A percentile compares a stretch with the other conserved stretches of the same genome.
These are phyloP conservation scores for Endomychus coccineus DNA, from an alignment of 2,888 invertebrate genomes.

Conservation along the genomic window DNA sequence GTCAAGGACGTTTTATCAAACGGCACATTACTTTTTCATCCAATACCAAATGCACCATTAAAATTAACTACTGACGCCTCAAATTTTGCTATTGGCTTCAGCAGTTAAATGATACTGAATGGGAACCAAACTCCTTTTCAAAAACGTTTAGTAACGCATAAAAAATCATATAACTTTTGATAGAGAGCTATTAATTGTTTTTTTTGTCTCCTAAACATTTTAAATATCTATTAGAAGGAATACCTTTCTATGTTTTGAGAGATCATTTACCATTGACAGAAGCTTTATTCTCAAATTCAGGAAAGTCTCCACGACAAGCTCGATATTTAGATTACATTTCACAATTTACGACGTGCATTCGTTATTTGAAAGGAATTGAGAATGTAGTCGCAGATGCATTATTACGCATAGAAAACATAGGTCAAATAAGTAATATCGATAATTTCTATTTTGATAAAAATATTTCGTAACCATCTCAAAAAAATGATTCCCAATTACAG, in stretches of 20 bases:
- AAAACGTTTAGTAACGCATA: no score
- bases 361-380: constrained; percentile 28
- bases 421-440: not conserved
- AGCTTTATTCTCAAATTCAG: constrained; percentile 27
- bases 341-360: constrained; percentile 33
- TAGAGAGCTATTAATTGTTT: no score
- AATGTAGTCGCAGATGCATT: constrained; percentile 34
- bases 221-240: constrained; percentile 33
- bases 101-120: constrained; percentile 23
- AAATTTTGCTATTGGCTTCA: constrained; percentile 34
- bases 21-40: constrained; percentile 31
- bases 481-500: no score
- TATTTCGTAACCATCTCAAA: not conserved
- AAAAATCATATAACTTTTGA: no score
- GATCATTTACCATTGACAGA: constrained; percentile 33
- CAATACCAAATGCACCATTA: constrained; percentile 24
- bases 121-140: constrained; percentile 31
- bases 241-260: constrained; percentile 23
- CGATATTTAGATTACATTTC: constrained; percentile 32
- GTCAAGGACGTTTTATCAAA: no score
- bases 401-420: constrained; percentile 10
- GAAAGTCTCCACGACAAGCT: constrained; percentile 32
- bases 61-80: constrained; percentile 34
- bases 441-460: not conserved
- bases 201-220: constrained; percentile 32